phyloP scores from a whole-genome alignment of 2,113 vertebrate genomes.

The Protobothrops flavoviridis region DNA sequence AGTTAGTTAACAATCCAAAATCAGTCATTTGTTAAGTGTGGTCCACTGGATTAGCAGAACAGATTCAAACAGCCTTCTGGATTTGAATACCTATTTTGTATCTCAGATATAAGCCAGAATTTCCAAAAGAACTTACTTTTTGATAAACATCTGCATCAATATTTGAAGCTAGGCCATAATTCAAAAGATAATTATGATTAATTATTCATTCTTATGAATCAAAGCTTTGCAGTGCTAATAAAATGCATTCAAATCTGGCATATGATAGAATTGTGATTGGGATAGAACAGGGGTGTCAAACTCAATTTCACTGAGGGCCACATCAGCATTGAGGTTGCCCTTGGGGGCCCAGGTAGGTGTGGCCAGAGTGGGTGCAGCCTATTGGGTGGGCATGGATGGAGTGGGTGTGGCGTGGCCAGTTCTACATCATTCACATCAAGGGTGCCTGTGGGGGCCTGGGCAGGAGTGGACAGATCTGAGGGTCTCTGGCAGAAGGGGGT shows the following conservation, averaged over 20 bases:
- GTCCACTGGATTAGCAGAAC: not conserved
- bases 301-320: too few relatives aligned
- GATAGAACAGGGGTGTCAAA: not conserved
- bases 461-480: too few relatives aligned
- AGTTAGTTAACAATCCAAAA: not conserved
- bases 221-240: conserved; percentile 6
- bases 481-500: too few relatives aligned
- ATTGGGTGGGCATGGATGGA: too few relatives aligned
- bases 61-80: not conserved
- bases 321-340: too few relatives aligned
- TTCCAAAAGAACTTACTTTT: not conserved
- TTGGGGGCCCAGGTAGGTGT: too few relatives aligned
- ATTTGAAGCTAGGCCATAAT: not conserved
- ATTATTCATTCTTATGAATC: not conserved
- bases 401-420: too few relatives aligned
- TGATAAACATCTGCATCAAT: not conserved
- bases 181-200: conserved; percentile 25
- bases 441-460: too few relatives aligned
- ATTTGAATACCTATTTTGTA: not conserved
- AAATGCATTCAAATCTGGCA: conserved; percentile 3
- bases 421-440: too few relatives aligned
- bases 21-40: not conserved
- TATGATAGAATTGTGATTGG: not conserved
- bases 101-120: not conserved
- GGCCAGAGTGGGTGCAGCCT: too few relatives aligned